Percentiles rank a stretch among this genome's conserved stretches.
Conservation (phyloP, 2,888 invertebrate species). For the Ommatoiulus sabulosus region DNA sequence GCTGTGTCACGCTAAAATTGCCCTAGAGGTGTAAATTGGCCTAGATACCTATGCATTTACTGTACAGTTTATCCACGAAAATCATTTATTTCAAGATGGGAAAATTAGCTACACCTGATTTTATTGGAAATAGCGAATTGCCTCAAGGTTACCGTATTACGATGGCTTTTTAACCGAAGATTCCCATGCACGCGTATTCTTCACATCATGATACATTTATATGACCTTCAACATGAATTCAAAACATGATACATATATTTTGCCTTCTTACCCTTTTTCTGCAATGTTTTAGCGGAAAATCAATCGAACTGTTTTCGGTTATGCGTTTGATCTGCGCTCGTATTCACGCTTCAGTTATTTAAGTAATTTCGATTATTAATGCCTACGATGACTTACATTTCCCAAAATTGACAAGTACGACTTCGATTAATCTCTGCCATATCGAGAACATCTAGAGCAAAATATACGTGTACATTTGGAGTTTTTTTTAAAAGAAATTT, state of each 20-base stretch:
- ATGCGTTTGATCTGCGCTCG: neutral
- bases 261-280: neutral
- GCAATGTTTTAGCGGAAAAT: neutral
- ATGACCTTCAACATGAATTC: neutral
- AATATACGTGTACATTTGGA: neutral
- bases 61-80: neutral
- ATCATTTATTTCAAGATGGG: neutral
- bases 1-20: constrained; percentile 13
- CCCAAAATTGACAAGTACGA: neutral
- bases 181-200: neutral
- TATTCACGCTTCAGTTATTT: neutral
- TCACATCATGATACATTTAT: neutral
- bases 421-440: neutral
- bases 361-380: neutral
- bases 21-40: constrained; percentile 15
- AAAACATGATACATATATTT: neutral
- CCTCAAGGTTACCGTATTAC: neutral
- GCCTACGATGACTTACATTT: neutral
- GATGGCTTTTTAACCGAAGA: neutral
- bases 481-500: neutral
- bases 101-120: constrained; percentile 2
- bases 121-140: neutral
- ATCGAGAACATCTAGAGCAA: neutral
- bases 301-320: neutral
- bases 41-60: neutral